Base-by-base conservation (phyloP, 1,140 invertebrate species). In the Musca vetustissima region DNA sequence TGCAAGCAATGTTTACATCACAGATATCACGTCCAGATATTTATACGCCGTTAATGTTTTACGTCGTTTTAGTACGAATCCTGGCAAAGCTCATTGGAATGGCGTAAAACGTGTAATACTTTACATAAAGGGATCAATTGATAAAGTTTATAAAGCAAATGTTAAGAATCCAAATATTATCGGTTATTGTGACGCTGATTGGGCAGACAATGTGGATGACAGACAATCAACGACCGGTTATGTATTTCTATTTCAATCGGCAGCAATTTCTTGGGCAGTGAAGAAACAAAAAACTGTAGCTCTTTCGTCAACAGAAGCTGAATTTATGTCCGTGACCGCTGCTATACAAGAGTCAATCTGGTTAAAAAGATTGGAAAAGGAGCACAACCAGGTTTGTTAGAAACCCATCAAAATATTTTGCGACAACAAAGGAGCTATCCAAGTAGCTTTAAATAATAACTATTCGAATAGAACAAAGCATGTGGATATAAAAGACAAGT, bases 211-310 rank as follows among this genome's bases (percentile, higher is more conserved):
- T 22, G n/a, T 66, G 2, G 64, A 49, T 17, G 32, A 17, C 19
- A 13, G 53, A 1, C 65, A 48, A 24, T 66, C 65, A 4, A 67
- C 50, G 1, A 67, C 50, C 43, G 66, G 66, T n/a, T 67, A 55
- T 43, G 25, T 67, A 17, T 67, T 67, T 43, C 43, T 47, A 4
- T 57, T 21, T 47, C 50, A 67, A 21, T 25, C 7, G 8, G 47
- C 19, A 25, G 64, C 64, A 28, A 50, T 50, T 24, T 66, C 19
- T 14, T 55, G 52, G 52, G 2, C 19, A 24, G 22, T 21, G 1
- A 50, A 17, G n/a, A 50, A 50, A 17, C 28, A 28, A 28, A 28
- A 28, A 8, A 28, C 49, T 2, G 49, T 50, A 19, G 49, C 11
- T 1, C 19, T 50, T 2, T 50, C 14, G n/a, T n/a, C n/a, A n/a